These are phyloP conservation scores for Battus philenor DNA, from an alignment of 1,140 invertebrate species.

Conservation along the genomic window DNA sequence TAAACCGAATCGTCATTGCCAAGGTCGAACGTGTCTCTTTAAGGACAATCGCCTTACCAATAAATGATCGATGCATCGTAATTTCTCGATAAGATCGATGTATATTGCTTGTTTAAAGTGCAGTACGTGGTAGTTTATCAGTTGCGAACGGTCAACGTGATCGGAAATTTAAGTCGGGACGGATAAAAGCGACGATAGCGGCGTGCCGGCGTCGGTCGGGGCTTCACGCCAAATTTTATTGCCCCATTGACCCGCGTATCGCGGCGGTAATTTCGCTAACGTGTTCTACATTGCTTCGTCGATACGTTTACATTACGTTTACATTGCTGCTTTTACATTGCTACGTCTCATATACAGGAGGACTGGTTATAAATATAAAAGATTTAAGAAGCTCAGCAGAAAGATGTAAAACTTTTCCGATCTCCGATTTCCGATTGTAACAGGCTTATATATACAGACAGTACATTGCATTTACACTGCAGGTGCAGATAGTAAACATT, in stretches of 20 bases:
- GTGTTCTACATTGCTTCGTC: too few relatives aligned
- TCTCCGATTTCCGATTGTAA: too few relatives aligned
- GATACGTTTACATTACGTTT: too few relatives aligned
- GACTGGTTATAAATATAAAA: too few relatives aligned
- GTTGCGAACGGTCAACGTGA: slow-evolving; percentile 6
- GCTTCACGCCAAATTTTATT: slow-evolving; percentile 4
- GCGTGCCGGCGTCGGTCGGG: not conserved
- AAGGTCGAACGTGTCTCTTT: not conserved
- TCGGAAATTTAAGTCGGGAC: slow-evolving; percentile 5
- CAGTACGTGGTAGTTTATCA: slow-evolving; percentile 3
- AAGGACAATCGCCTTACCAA: not conserved
- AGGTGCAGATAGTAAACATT: too few relatives aligned
- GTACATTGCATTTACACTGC: too few relatives aligned
- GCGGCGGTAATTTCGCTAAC: not conserved
- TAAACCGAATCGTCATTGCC: too few relatives aligned
- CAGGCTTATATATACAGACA: too few relatives aligned
- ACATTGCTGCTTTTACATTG: too few relatives aligned
- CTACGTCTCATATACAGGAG: too few relatives aligned
- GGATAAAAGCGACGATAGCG: not conserved
- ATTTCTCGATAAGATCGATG: slow-evolving; percentile 2
- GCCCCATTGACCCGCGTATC: not conserved
- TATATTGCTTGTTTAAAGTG: slow-evolving; percentile 4
- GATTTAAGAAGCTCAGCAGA: too few relatives aligned
- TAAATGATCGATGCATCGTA: not conserved
- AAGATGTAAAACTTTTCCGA: too few relatives aligned